phyloP scores from a whole-genome alignment of 2,888 invertebrate species.

The Diachrysia chrysitis region DNA sequence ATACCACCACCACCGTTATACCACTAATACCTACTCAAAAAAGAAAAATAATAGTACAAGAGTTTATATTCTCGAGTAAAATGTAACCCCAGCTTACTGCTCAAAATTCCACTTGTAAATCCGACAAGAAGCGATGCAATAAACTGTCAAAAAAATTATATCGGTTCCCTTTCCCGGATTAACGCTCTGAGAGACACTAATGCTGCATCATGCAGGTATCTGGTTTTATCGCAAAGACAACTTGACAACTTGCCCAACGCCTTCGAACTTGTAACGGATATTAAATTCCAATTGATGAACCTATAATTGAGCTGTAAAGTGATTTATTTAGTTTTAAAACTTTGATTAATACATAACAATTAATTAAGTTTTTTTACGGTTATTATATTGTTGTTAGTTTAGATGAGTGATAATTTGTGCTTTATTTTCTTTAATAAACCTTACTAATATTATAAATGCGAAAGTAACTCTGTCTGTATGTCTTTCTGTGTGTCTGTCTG shows the following conservation, averaged over 20 bases:
- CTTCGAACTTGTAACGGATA: slow-evolving; percentile 19
- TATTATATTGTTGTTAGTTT: neutral
- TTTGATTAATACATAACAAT: neutral
- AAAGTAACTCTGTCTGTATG: too few species aligned
- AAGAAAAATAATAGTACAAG: too few species aligned
- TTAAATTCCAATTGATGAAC: slow-evolving; percentile 22
- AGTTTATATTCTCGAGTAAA: too few species aligned
- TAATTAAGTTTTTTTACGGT: neutral
- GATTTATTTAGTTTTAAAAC: slow-evolving; percentile 1
- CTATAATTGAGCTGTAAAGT: slow-evolving; percentile 10
- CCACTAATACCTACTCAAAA: too few species aligned
- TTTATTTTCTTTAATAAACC: too few species aligned
- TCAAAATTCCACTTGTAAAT: neutral
- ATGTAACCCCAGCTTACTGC: neutral
- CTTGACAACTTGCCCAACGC: slow-evolving; percentile 24
- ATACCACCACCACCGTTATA: too few species aligned
- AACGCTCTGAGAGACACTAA: slow-evolving; percentile 22
- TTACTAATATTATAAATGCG: too few species aligned
- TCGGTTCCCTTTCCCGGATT: slow-evolving; percentile 39
- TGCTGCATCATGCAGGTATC: slow-evolving; percentile 18
- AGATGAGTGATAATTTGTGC: too few species aligned
- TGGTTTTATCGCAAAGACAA: slow-evolving; percentile 22
- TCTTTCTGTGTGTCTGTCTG: too few species aligned
- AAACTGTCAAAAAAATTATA: slow-evolving; percentile 30
- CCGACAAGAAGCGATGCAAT: slow-evolving; percentile 9